Percentiles rank a stretch among this genome's conserved stretches.
Conservation (phyloP, 2,797 vertebrate genomes). For the Cossypha niveicapilla region DNA sequence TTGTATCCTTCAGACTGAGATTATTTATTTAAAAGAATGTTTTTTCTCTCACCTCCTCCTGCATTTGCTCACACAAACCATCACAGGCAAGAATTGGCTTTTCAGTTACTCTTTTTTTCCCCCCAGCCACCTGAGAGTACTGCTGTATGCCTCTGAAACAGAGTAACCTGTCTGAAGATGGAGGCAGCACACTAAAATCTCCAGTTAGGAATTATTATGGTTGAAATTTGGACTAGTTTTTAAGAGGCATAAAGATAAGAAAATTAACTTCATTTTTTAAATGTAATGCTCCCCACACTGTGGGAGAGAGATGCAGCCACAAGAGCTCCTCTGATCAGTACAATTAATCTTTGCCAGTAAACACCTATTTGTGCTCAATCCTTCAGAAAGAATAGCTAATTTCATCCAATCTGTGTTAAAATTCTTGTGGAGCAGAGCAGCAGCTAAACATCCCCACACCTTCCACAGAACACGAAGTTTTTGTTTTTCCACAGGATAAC, state of each 20-base stretch:
- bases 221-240: background rate
- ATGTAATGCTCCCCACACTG: background rate
- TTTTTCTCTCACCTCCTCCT: background rate
- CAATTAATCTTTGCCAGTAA: background rate
- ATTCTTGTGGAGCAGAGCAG: background rate
- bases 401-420: background rate
- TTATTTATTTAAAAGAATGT: background rate
- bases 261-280: background rate
- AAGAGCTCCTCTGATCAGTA: background rate
- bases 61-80: background rate
- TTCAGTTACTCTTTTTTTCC: background rate
- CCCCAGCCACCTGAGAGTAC: background rate
- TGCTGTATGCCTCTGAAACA: background rate
- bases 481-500: background rate
- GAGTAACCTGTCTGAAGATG: background rate
- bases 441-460: background rate
- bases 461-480: background rate
- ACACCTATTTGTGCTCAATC: background rate
- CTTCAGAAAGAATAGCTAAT: background rate
- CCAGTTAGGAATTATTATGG: background rate
- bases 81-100: background rate
- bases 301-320: background rate
- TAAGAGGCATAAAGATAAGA: background rate
- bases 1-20: background rate
- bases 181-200: background rate